phyloP scores from a whole-genome alignment of 2,797 vertebrate species.

The Echiichthys vipera region DNA sequence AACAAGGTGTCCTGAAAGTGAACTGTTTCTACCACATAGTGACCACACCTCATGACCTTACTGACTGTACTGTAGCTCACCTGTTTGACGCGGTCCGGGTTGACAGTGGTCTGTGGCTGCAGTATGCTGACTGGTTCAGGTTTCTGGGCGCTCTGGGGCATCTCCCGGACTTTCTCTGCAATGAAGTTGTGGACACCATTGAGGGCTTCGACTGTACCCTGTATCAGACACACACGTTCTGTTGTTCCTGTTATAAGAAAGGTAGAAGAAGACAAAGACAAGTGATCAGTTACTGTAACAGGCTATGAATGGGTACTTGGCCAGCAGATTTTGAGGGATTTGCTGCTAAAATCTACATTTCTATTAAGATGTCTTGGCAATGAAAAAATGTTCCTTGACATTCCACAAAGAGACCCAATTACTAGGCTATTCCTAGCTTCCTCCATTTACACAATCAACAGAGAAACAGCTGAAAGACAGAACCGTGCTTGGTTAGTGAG shows the following conservation, averaged over 20 bases:
- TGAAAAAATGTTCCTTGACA: slow-evolving; percentile 55
- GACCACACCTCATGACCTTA: slow-evolving; percentile 27
- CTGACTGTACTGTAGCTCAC: slow-evolving; percentile 80
- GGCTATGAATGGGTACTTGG: slow-evolving; percentile 25
- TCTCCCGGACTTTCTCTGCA: slow-evolving; percentile 98
- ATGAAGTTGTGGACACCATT: slow-evolving; percentile 99
- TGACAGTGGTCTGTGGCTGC: slow-evolving; percentile 98
- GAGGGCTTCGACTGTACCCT: slow-evolving; percentile 98
- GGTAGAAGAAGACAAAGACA: slow-evolving; percentile 38
- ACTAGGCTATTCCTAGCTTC: slow-evolving; percentile 56
- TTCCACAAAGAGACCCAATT: slow-evolving; percentile 61
- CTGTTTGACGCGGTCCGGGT: slow-evolving; percentile 99
- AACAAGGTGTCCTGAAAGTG: slow-evolving; percentile 59
- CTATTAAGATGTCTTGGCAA: slow-evolving; percentile 47
- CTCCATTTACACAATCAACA: slow-evolving; percentile 71
- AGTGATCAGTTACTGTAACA: slow-evolving; percentile 37
- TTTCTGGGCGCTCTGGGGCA: slow-evolving; percentile 99
- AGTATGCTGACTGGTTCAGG: slow-evolving; percentile 99
- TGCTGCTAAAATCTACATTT: slow-evolving; percentile 39
- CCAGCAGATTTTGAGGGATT: slow-evolving; percentile 47
- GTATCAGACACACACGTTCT: slow-evolving; percentile 98
- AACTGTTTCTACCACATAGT: slow-evolving; percentile 22
- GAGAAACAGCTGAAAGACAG: slow-evolving; percentile 76
- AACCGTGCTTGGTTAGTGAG: slow-evolving; percentile 65
- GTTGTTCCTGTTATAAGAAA: slow-evolving; percentile 90